Evolutionary conservation across 2,113 vertebrate genomes (phyloP).

Genomic region (Phalacrocorax aristotelis): DNA sequence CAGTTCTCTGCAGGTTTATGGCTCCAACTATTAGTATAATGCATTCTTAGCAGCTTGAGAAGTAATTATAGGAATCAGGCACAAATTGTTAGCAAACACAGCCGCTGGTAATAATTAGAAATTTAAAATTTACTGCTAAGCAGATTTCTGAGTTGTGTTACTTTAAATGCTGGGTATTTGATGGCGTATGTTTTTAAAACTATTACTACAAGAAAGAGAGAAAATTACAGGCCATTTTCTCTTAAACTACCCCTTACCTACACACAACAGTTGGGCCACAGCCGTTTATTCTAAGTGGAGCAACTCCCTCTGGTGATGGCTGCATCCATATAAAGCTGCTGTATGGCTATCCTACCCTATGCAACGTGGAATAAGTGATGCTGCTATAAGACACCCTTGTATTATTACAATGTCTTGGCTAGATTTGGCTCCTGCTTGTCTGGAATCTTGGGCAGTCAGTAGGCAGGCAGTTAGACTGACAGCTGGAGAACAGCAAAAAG

Average conservation of each 20-base stretch:
- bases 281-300: not conserved
- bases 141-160: not conserved
- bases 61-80: not conserved
- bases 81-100: not conserved
- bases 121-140: not conserved
- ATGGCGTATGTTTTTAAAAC: not conserved
- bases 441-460: not conserved
- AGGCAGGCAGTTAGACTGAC: not conserved
- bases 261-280: not conserved
- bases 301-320: not conserved
- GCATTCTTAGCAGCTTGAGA: not conserved
- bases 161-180: not conserved
- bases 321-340: not conserved
- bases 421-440: not conserved
- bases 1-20: not conserved
- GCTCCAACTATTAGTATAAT: not conserved
- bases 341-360: accelerated
- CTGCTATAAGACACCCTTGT: not conserved
- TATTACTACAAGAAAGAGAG: not conserved
- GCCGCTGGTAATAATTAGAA: not conserved
- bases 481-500: not conserved
- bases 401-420: not conserved
- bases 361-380: not conserved
- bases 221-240: not conserved
- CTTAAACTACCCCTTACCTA: not conserved